Evolutionary conservation across 1,140 invertebrate species (phyloP), one percentile per base, ranked within the genome.

Genomic region (honey bee (Apis mellifera)): DNA sequence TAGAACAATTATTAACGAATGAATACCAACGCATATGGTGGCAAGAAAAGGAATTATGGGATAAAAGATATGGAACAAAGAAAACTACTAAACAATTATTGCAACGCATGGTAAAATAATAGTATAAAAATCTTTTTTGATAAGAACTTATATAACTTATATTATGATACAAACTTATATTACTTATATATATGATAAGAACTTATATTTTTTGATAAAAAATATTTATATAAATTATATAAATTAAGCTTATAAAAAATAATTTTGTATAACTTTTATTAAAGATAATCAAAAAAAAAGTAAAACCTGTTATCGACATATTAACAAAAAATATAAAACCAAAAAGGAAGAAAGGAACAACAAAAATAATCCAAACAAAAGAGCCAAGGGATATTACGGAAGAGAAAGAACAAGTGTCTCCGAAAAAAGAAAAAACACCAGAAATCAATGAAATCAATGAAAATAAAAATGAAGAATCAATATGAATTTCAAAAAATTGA

Each of bases 21-120:
- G 91, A 91, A 13, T 91, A 91, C 72, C 91, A 91, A 32, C 84
- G 91, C 11, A 89, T 91, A 21, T 91, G 91, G 91, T 86, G 85
- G 84, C 62, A 73, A 12, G 91, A 91, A n/a, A 86, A 89, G 15
- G 60, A 86, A 52, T 48, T 17, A 12, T 91, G 91, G 91, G 86
- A 88, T 15, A 82, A 78, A 32, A 75, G 69, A 17, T 17, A 59
- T 9, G 23, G 32, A 2, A 57, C 23, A 19, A 82, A 76, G 65
- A 23, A 15, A 26, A 5, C 26, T 12, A 73, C 32, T 9, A 87
- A 85, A 60, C 84, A 60, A 26, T 78, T 88, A 59, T 32, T 87
- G 50, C 62, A 52, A 9, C 78, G 77, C 8, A 78, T 59, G 73
- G 86, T 87, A 75, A 70, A 21, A 8, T 2, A 62, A 48, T 54